These are phyloP conservation scores for Sarcophaga caerulescens DNA, from an alignment of 2,888 invertebrate species.

Conservation along the genomic window DNA sequence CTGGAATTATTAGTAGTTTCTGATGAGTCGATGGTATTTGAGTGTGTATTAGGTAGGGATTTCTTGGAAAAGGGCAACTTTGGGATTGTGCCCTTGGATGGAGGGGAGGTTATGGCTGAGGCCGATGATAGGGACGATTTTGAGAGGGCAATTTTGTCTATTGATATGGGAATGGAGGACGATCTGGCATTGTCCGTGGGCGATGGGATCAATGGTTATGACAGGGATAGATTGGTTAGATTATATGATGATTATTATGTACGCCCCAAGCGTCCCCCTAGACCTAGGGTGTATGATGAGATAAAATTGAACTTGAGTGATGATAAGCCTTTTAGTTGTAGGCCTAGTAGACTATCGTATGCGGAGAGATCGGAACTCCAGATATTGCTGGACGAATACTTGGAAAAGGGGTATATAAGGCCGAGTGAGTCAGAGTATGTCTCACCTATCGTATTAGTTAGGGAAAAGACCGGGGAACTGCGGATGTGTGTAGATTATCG, in stretches of 20 bases:
- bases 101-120: no score
- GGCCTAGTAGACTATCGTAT: slow-evolving; percentile 39
- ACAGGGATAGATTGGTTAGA: not conserved
- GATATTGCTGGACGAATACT: slow-evolving; percentile 32
- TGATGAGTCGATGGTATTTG: slow-evolving; percentile 23
- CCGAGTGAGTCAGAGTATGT: slow-evolving; percentile 43
- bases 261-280: slow-evolving; percentile 12
- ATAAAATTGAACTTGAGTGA: slow-evolving; percentile 37
- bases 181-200: slow-evolving; percentile 1
- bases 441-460: slow-evolving; percentile 51
- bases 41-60: slow-evolving; percentile 42
- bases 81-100: not conserved
- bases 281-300: not conserved
- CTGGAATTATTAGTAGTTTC: slow-evolving; percentile 24
- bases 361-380: slow-evolving; percentile 33
- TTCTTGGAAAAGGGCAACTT: slow-evolving; percentile 34
- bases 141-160: slow-evolving; percentile 10
- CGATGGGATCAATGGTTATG: not conserved
- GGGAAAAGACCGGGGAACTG: slow-evolving; percentile 25
- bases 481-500: no score
- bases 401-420: slow-evolving; percentile 43
- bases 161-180: not conserved
- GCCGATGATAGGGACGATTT: not conserved
- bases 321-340: slow-evolving; percentile 26
- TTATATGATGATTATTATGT: slow-evolving; percentile 37